These are phyloP conservation scores for Pao palembangensis DNA, from an alignment of 2,113 vertebrate species.

Conservation along the genomic window DNA sequence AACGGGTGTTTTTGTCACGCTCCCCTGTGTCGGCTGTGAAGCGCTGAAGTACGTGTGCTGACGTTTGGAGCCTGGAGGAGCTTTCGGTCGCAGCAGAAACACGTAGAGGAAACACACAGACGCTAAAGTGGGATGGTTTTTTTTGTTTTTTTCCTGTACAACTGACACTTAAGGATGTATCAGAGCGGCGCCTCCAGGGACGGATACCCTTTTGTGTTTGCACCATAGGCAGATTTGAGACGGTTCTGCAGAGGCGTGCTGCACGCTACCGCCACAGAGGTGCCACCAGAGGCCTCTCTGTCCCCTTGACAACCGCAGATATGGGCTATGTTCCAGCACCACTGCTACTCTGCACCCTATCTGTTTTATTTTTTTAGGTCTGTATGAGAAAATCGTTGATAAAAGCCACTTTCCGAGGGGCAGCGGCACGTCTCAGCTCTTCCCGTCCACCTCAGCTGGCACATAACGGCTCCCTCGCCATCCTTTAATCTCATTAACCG, in stretches of 20 bases:
- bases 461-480: slow-evolving; percentile 33
- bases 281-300: slow-evolving; percentile 10
- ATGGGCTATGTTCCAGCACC: slow-evolving; percentile 16
- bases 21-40: slow-evolving; percentile 60
- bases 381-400: too few relatives aligned
- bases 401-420: too few relatives aligned
- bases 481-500: slow-evolving; percentile 61
- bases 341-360: background rate
- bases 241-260: slow-evolving; percentile 39
- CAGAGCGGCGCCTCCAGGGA: slow-evolving; percentile 60
- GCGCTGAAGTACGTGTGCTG: too few relatives aligned
- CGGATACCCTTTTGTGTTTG: slow-evolving; percentile 61
- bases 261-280: slow-evolving; percentile 8
- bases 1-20: slow-evolving; percentile 59
- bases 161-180: slow-evolving; percentile 65
- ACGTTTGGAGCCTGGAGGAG: slow-evolving; percentile 67
- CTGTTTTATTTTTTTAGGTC: slow-evolving; percentile 2
- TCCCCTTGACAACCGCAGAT: slow-evolving; percentile 28
- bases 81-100: slow-evolving; percentile 53
- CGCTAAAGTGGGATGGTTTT: slow-evolving; percentile 24
- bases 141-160: slow-evolving; percentile 39
- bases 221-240: slow-evolving; percentile 42
- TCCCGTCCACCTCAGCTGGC: slow-evolving; percentile 34
- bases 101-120: slow-evolving; percentile 42
- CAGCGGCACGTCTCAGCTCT: slow-evolving; percentile 20